Percentiles rank a stretch among this genome's conserved stretches.
Evolutionary conservation across 2,113 vertebrate species (phyloP).

Genomic region (Sylvietta virens): DNA sequence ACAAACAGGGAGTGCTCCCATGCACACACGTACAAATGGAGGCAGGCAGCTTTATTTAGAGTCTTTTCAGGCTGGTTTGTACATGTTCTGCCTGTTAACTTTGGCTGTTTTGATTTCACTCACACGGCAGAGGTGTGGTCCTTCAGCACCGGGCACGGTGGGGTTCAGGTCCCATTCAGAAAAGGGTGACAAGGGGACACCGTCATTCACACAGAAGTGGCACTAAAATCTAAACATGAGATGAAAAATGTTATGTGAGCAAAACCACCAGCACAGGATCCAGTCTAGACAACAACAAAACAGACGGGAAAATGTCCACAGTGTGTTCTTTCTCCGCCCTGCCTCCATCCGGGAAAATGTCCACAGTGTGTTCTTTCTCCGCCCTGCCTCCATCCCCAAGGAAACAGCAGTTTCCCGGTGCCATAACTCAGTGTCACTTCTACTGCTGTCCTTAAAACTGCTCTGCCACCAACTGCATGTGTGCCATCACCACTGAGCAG

Average conservation of each 20-base stretch:
- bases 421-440: not conserved
- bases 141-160: not conserved
- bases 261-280: not conserved
- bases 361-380: not conserved
- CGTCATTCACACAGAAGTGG: not conserved
- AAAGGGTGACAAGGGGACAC: not conserved
- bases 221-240: not conserved
- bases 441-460: not conserved
- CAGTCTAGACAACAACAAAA: not conserved
- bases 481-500: not conserved
- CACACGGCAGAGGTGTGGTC: not conserved
- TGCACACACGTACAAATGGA: not conserved
- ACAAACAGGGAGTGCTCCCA: not conserved
- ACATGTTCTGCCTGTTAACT: not conserved
- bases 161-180: not conserved
- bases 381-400: not conserved
- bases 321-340: not conserved
- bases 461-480: not conserved
- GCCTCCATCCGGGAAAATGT: accelerated
- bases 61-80: not conserved
- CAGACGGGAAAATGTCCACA: not conserved
- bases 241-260: not conserved
- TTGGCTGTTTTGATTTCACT: not conserved
- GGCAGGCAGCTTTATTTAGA: not conserved
- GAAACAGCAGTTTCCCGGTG: not conserved